Percentiles rank a stretch among this genome's conserved stretches.
These are phyloP conservation scores for Astreopora myriophthalma DNA, from an alignment of 64 coral and sea anemone species.

Conservation along the genomic window DNA sequence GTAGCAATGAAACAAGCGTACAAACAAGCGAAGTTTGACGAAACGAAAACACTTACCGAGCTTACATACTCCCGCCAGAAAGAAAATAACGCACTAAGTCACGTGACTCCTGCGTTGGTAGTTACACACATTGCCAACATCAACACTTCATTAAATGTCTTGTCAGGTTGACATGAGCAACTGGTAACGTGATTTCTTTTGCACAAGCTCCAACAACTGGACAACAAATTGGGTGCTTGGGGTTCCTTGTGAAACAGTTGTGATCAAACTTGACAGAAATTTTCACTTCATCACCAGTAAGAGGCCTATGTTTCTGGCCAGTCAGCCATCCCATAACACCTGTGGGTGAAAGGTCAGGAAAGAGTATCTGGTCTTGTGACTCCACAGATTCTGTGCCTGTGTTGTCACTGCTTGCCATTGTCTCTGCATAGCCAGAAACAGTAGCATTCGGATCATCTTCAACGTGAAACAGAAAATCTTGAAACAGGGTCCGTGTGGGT, in stretches of 20 bases:
- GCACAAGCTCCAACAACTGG: constrained; percentile 69
- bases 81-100: no score
- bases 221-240: constrained; percentile 51
- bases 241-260: constrained; percentile 48
- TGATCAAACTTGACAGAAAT: constrained; percentile 52
- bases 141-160: constrained; percentile 56
- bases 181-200: constrained; percentile 62
- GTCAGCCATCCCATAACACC: constrained; percentile 78
- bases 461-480: constrained; percentile 46
- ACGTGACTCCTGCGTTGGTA: no score
- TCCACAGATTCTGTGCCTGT: background rate
- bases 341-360: constrained; percentile 57
- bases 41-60: no score
- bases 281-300: constrained; percentile 19
- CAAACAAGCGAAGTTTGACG: no score
- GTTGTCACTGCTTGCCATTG: constrained; percentile 24
- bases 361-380: constrained; percentile 8
- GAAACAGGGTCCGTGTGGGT: constrained; percentile 12
- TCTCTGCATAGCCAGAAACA: constrained; percentile 48
- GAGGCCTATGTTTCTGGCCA: constrained; percentile 69
- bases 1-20: no score
- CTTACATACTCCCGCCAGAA: no score
- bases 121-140: no score
- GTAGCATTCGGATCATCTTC: constrained; percentile 61
- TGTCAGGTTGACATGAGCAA: constrained; percentile 64